Evolutionary conservation across 2,888 invertebrate species (phyloP), one percentile per base, ranked within the genome.

Genomic region (Pyrochroa serraticornis): DNA sequence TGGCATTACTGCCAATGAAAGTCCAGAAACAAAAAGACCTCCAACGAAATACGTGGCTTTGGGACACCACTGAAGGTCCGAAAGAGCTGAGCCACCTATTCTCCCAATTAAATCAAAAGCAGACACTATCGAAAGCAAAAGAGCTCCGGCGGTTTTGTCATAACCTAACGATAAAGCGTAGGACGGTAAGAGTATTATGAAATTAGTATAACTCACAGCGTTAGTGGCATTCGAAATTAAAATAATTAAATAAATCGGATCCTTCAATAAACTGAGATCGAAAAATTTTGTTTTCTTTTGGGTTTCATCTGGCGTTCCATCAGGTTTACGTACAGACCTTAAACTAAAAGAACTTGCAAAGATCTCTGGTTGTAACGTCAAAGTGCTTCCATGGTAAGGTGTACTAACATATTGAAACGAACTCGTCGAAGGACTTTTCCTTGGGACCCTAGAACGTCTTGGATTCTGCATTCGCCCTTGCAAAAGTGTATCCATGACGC

Each of bases 171-270:
- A 83, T 5, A 85, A 77, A 0, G 92, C 93, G 72, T 92, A 93
- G 0, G 88, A 85, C 3, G 93, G 93, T 12, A 93, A 82, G 10
- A 93, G 74, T 45, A 93, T 92, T 1, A 92, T 88, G 66, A 93
- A 92, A 72, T 93, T 93, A 0, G 93, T 93, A 69, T 92, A 93
- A 58, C 92, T 91, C 45, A 93, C 91, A 0, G 93, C 93, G 62
- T 90, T 91, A 0, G 93, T 92, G 39, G 91, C 92, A 70, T 92
- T 93, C 0, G 92, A 93, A 70, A 93, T 87, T 12, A 93, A 75
- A 57, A 93, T 92, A 0, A 93, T 87, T 51, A 93, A 80, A 71
- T 92, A 93, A 44, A 92, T 83, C 0, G 92, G 92, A 73, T 93
- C 92, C 74, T 83, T 88, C 0, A 93, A 75, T 0, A 93, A 77